Percentiles rank a stretch among this genome's conserved stretches.
Conservation (phyloP, 2,113 vertebrate species). For the Poeciliopsis retropinna region DNA sequence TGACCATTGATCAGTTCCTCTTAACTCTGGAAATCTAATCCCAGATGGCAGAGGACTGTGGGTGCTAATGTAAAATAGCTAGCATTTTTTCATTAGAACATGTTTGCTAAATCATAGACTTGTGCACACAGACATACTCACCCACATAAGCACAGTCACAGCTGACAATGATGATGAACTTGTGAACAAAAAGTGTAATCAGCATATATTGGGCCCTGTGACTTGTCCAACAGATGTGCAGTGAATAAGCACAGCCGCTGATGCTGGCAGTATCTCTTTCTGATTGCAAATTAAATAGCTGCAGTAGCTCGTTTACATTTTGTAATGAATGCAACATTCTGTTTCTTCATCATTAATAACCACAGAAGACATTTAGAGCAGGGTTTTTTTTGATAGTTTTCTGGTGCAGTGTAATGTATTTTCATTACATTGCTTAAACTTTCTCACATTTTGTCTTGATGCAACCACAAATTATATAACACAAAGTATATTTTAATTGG, state of each 20-base stretch:
- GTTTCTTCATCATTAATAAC: constrained; percentile 58
- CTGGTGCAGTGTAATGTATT: too few species aligned
- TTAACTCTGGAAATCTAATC: constrained; percentile 4
- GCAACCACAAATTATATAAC: too few species aligned
- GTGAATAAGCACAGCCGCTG: constrained; percentile 6
- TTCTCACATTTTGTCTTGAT: too few species aligned
- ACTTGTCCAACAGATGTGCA: constrained; percentile 36
- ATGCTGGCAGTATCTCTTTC: constrained; percentile 9
- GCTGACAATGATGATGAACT: constrained; percentile 25
- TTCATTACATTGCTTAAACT: too few species aligned
- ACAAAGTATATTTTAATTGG: too few species aligned
- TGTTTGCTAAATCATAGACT: constrained; percentile 15
- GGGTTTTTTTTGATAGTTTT: constrained; percentile 1
- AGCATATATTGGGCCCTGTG: constrained; percentile 4
- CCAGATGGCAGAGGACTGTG: constrained; percentile 22
- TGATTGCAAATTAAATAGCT: constrained; percentile 32
- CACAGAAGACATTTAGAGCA: constrained; percentile 46
- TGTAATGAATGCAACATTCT: constrained; percentile 44
- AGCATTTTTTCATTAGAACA: constrained; percentile 8
- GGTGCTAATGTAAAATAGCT: constrained; percentile 22
- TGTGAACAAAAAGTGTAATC: constrained; percentile 43
- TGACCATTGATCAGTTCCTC: constrained; percentile 9
- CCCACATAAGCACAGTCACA: constrained; percentile 14
- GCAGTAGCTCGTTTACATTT: constrained; percentile 44
- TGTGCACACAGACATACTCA: neutral